phyloP scores from a whole-genome alignment of 2,888 invertebrate species.

The Syrista parreyssii region DNA sequence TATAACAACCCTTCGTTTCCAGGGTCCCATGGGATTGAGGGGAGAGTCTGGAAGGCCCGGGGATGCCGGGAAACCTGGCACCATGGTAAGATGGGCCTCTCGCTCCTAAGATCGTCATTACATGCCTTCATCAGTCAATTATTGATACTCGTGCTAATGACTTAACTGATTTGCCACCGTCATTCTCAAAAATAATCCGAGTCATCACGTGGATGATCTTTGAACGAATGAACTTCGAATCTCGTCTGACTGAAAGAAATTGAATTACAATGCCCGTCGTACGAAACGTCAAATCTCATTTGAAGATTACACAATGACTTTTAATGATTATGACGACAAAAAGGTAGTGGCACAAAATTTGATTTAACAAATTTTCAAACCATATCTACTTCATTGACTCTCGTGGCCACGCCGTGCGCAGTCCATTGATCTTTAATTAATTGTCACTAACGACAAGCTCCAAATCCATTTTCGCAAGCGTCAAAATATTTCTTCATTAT shows the following conservation, averaged over 20 bases:
- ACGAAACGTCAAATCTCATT: background rate
- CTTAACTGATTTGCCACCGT: conserved; percentile 3
- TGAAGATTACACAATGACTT: background rate
- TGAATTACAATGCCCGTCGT: too few species aligned
- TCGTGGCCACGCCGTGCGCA: background rate
- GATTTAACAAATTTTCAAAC: background rate
- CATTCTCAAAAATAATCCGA: background rate
- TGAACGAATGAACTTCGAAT: background rate
- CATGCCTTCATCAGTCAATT: conserved; percentile 56
- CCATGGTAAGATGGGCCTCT: conserved; percentile 77
- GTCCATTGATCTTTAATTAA: background rate
- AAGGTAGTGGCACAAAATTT: background rate
- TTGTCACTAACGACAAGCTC: background rate
- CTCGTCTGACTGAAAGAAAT: background rate
- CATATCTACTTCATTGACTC: background rate
- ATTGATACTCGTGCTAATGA: conserved; percentile 32
- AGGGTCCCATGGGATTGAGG: conserved; percentile 86
- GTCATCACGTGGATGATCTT: background rate
- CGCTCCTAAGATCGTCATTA: conserved; percentile 59
- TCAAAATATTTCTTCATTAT: background rate
- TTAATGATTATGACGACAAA: background rate
- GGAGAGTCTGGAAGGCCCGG: conserved; percentile 80
- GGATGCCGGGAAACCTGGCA: conserved; percentile 80
- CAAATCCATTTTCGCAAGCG: background rate
- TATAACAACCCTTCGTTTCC: conserved; percentile 47